phyloP scores from a whole-genome alignment of 2,113 vertebrate species.

The Phaethornis superciliosus region DNA sequence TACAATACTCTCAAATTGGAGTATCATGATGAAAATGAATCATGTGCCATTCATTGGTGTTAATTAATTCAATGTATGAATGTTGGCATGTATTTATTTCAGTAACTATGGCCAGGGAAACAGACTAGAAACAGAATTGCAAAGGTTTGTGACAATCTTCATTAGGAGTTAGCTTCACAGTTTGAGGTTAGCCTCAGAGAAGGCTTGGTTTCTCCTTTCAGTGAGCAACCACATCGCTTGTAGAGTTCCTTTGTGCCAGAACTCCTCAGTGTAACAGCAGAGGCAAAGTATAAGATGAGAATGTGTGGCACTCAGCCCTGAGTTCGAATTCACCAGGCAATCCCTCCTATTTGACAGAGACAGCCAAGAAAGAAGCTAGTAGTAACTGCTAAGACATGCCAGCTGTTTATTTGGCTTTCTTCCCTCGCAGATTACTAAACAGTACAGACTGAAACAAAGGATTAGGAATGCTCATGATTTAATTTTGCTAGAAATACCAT shows the following conservation, averaged over 20 bases:
- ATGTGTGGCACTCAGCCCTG: conserved; percentile 18
- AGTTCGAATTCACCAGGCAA: conserved; percentile 56
- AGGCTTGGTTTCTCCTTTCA: not conserved
- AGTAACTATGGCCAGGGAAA: not conserved
- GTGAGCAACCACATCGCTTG: not conserved
- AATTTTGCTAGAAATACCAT: conserved; percentile 9
- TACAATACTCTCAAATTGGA: not conserved
- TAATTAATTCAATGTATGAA: not conserved
- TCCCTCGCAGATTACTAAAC: conserved; percentile 59
- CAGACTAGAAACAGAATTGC: not conserved
- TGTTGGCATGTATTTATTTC: not conserved
- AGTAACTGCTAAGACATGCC: conserved; percentile 51
- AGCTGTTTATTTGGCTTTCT: conserved; percentile 67
- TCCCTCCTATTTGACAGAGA: conserved; percentile 9
- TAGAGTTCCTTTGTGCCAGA: conserved; percentile 5
- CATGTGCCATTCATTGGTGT: not conserved
- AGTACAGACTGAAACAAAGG: conserved; percentile 60
- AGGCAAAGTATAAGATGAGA: not conserved
- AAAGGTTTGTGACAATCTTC: not conserved
- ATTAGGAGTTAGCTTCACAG: not conserved
- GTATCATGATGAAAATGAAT: not conserved
- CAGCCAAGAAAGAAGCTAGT: conserved; percentile 49
- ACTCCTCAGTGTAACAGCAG: not conserved
- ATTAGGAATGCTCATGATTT: conserved; percentile 36
- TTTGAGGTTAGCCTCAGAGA: not conserved